A percentile compares a stretch with the other conserved stretches of the same genome.
Evolutionary conservation across 2,888 invertebrate genomes (phyloP).

Genomic region (Aspidiotus rigidus): DNA sequence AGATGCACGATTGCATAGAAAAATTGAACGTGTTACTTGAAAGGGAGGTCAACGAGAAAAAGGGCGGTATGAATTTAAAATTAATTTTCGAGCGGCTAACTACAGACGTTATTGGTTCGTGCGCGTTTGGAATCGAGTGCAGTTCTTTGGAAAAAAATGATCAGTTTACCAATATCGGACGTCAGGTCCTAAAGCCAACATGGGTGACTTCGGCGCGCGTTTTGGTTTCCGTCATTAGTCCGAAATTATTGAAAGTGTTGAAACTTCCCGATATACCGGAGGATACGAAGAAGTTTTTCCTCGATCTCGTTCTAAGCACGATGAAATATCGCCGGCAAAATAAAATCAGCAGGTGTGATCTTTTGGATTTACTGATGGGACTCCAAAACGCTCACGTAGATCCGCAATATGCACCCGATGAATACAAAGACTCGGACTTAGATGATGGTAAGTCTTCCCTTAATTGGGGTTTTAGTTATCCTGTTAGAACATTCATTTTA

Average conservation of each 20-base stretch:
- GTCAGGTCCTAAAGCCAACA: neutral
- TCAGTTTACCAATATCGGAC: slow-evolving; percentile 11
- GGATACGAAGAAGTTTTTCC: slow-evolving; percentile 39
- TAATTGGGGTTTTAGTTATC: too few relatives aligned
- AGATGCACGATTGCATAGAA: slow-evolving; percentile 32
- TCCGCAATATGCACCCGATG: slow-evolving; percentile 5
- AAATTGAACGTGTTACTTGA: slow-evolving; percentile 16
- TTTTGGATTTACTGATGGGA: slow-evolving; percentile 32
- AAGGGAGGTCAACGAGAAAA: neutral
- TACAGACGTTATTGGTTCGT: slow-evolving; percentile 23
- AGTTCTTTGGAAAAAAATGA: slow-evolving; percentile 35
- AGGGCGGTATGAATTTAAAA: neutral
- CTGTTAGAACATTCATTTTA: too few relatives aligned
- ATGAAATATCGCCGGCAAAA: slow-evolving; percentile 13
- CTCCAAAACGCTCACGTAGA: slow-evolving; percentile 13
- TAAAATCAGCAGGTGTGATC: slow-evolving; percentile 12
- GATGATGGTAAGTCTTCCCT: too few relatives aligned
- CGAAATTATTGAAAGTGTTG: slow-evolving; percentile 33
- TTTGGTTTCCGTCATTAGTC: slow-evolving; percentile 35
- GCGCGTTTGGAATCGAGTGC: slow-evolving; percentile 28
- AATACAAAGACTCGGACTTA: too few relatives aligned
- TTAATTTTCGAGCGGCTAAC: slow-evolving; percentile 13
- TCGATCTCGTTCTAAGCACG: slow-evolving; percentile 36
- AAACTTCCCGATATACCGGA: slow-evolving; percentile 36
- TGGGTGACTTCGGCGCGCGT: slow-evolving; percentile 36